Evolutionary conservation across 2,113 vertebrate genomes (phyloP).

Genomic region (Tachysurus vachellii): DNA sequence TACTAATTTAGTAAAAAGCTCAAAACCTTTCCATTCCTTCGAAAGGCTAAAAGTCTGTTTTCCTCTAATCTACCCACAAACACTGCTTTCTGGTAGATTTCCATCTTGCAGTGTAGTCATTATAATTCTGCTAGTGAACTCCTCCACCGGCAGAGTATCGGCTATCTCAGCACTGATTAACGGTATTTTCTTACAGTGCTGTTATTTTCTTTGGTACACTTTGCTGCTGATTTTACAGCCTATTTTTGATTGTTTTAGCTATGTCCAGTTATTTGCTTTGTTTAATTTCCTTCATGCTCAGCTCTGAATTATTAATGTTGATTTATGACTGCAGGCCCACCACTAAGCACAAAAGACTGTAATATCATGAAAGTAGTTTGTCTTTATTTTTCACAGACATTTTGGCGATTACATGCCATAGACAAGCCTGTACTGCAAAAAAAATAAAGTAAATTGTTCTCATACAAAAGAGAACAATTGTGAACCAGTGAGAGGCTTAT

Average conservation of each 20-base stretch:
- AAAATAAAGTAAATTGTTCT: neutral
- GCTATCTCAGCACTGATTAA: conserved; percentile 6
- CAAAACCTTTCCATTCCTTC: conserved; percentile 1
- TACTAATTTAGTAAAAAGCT: neutral
- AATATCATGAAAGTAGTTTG: neutral
- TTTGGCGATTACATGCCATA: neutral
- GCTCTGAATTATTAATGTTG: conserved; percentile 30
- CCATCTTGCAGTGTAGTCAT: conserved; percentile 27
- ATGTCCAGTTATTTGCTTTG: conserved; percentile 16
- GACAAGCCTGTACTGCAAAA: neutral
- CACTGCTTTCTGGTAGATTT: conserved; percentile 14
- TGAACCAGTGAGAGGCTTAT: conserved; percentile 30
- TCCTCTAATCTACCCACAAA: neutral
- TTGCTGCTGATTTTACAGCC: conserved; percentile 17
- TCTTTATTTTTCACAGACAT: neutral
- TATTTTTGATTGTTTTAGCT: conserved; percentile 25
- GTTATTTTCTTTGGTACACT: neutral
- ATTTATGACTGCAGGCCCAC: neutral
- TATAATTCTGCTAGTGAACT: conserved; percentile 29
- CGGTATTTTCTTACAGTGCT: neutral
- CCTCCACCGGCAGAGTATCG: conserved; percentile 5
- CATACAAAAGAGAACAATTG: neutral
- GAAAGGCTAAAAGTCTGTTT: neutral
- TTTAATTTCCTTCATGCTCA: conserved; percentile 3
- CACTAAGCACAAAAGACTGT: neutral